phyloP scores from a whole-genome alignment of 2,888 invertebrate species.

The Dryomyza anilis region DNA sequence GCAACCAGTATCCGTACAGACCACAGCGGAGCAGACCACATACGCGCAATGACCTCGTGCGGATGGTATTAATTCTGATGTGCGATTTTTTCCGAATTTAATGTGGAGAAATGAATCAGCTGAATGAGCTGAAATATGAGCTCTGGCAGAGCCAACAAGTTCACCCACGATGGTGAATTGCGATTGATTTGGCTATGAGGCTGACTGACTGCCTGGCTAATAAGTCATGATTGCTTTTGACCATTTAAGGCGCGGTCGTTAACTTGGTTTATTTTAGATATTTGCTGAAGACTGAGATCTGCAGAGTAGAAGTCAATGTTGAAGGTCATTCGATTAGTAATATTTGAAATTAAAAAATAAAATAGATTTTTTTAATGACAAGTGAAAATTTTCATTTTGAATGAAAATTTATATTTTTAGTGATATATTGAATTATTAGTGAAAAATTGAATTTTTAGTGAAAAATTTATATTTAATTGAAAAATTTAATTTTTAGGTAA shows the following conservation, averaged over 20 bases:
- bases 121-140: neutral
- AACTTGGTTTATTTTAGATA: neutral
- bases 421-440: too few species aligned
- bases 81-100: too few species aligned
- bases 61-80: neutral
- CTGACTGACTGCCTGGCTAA: too few species aligned
- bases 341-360: neutral
- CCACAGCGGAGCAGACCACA: neutral
- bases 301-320: neutral
- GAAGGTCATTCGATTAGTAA: neutral
- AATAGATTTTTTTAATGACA: too few species aligned
- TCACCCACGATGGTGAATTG: too few species aligned
- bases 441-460: too few species aligned
- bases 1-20: neutral
- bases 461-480: too few species aligned
- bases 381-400: too few species aligned
- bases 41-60: neutral
- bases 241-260: neutral
- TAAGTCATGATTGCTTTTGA: neutral
- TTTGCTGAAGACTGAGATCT: neutral
- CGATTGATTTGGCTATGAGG: too few species aligned
- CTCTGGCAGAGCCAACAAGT: neutral
- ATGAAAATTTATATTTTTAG: too few species aligned
- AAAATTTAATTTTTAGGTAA: too few species aligned
- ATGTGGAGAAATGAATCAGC: constrained; percentile 7